Evolutionary conservation across 2,113 vertebrate genomes (phyloP).

Genomic region (Thomomys bottae): DNA sequence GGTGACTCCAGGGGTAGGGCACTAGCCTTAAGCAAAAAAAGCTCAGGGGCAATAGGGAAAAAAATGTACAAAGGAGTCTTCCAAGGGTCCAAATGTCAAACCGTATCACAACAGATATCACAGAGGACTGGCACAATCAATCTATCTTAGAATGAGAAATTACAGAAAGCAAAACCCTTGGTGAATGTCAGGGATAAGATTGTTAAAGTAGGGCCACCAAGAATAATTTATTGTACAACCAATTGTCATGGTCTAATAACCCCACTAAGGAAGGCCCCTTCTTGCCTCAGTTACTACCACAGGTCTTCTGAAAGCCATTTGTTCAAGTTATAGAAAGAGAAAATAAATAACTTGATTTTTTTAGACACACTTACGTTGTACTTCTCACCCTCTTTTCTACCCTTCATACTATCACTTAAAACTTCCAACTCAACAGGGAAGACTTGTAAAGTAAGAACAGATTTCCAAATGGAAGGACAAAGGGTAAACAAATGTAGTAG

Average conservation of each 20-base stretch:
- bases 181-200: background rate
- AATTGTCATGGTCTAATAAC: background rate
- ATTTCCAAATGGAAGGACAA: background rate
- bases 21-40: no score
- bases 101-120: background rate
- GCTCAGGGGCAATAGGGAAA: no score
- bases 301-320: background rate
- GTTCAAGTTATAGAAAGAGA: background rate
- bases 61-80: background rate
- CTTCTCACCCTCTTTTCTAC: background rate
- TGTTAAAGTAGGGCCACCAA: background rate
- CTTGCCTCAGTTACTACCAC: background rate
- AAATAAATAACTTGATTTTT: background rate
- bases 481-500: no score
- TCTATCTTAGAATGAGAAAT: background rate
- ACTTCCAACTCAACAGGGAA: background rate
- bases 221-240: background rate
- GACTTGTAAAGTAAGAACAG: background rate
- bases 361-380: no score
- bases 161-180: background rate
- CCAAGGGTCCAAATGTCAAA: no score
- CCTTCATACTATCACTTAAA: background rate
- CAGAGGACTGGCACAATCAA: background rate
- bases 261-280: background rate
- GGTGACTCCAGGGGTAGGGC: no score